These are phyloP conservation scores for Antheraea pernyi DNA, from an alignment of 1,140 invertebrate genomes.

Conservation along the genomic window DNA sequence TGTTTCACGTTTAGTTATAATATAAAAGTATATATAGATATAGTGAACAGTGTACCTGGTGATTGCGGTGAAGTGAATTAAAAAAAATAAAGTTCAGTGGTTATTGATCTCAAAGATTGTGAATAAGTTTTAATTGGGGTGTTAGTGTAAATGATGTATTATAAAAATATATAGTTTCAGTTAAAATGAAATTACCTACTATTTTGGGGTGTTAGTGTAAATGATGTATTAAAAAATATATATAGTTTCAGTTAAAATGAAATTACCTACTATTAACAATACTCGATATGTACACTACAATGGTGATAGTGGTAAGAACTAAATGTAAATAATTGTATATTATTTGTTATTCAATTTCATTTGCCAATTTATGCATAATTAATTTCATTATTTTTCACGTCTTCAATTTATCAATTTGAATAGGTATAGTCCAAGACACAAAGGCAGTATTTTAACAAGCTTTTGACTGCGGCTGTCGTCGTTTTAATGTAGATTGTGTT, in stretches of 20 bases:
- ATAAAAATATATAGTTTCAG: neutral
- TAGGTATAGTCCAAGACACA: too few relatives aligned
- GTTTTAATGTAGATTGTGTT: too few relatives aligned
- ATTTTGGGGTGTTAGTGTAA: too few relatives aligned
- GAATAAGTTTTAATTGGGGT: neutral
- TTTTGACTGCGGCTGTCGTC: too few relatives aligned
- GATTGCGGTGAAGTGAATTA: constrained; percentile 4
- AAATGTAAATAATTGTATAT: too few relatives aligned
- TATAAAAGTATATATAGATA: constrained; percentile 5
- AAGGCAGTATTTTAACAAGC: too few relatives aligned
- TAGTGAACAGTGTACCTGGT: neutral
- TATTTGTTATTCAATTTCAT: too few relatives aligned
- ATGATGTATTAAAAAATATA: too few relatives aligned
- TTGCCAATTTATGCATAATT: too few relatives aligned
- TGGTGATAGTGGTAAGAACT: neutral
- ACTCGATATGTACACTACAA: neutral
- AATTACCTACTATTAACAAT: neutral
- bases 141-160: neutral
- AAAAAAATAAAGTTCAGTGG: constrained; percentile 5
- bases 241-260: neutral
- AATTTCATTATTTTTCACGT: too few relatives aligned
- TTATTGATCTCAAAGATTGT: constrained; percentile 18
- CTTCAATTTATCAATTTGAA: too few relatives aligned
- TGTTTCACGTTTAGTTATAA: constrained; percentile 8
- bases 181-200: neutral